Percentiles rank a stretch among this genome's conserved stretches.
Conservation (phyloP, 2,888 invertebrate species). For the Dinocampus coccinellae region DNA sequence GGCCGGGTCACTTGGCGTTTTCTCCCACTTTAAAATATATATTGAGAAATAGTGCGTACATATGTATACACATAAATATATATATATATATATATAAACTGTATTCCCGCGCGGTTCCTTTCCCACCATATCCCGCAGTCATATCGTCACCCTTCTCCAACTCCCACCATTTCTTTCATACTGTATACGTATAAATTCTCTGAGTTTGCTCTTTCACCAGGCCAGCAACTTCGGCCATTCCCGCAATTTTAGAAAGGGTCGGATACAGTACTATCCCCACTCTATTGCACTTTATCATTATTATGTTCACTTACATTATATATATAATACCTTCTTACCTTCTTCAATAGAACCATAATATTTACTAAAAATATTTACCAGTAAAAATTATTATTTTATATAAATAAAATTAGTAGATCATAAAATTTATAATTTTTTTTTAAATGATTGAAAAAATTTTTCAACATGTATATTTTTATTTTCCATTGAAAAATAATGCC, state of each 20-base stretch:
- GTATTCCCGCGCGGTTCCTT: conserved; percentile 12
- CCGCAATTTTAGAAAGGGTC: conserved; percentile 65
- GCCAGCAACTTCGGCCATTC: conserved; percentile 48
- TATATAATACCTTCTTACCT: no score
- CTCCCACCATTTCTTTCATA: conserved; percentile 31
- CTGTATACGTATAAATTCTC: not conserved
- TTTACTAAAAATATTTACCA: conserved; percentile 37
- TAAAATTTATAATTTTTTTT: conserved; percentile 2
- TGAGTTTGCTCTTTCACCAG: conserved; percentile 36
- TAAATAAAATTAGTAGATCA: not conserved
- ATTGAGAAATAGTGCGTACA: conserved; percentile 59
- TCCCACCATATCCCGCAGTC: not conserved
- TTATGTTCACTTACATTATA: not conserved
- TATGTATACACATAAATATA: not conserved
- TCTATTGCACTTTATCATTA: not conserved
- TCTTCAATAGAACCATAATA: not conserved
- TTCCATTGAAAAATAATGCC: conserved; percentile 68
- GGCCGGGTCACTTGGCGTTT: conserved; percentile 44
- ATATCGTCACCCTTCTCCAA: conserved; percentile 23
- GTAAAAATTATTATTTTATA: conserved; percentile 21
- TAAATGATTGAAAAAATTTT: conserved; percentile 31
- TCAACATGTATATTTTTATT: conserved; percentile 67
- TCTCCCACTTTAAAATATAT: conserved; percentile 45
- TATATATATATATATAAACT: conserved; percentile 9
- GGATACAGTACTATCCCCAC: conserved; percentile 35